Percentiles rank a stretch among this genome's conserved stretches.
phyloP scores from a whole-genome alignment of 2,113 vertebrate species.

The Sphaerodactylus townsendi region DNA sequence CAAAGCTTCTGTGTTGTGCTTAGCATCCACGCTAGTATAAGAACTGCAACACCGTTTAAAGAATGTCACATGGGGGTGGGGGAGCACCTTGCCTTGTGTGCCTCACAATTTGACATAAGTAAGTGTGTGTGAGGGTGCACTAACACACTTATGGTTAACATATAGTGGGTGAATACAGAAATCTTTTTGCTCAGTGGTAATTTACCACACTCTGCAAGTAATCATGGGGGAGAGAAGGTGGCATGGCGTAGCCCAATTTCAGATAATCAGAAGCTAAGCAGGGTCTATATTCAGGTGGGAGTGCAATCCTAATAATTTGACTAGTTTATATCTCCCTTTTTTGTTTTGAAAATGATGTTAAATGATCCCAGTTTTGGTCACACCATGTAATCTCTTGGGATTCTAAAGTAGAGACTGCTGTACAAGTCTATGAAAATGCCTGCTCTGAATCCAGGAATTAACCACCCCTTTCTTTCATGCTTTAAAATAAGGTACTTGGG shows the following conservation, averaged over 20 bases:
- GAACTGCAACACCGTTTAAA: too few relatives aligned
- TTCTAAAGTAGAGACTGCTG: background rate
- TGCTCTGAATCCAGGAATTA: background rate
- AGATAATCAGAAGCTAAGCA: too few relatives aligned
- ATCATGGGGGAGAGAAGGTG: background rate
- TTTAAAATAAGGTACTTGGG: background rate
- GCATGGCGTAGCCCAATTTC: background rate
- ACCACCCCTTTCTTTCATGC: background rate
- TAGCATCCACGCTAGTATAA: too few relatives aligned
- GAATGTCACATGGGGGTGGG: too few relatives aligned
- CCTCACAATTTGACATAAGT: too few relatives aligned
- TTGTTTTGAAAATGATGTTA: background rate
- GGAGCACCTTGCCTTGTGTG: too few relatives aligned
- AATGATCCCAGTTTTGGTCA: background rate
- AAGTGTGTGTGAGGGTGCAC: too few relatives aligned
- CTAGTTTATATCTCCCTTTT: background rate
- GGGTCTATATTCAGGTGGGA: too few relatives aligned
- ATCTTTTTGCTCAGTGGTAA: background rate
- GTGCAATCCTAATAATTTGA: background rate
- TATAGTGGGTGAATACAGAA: background rate
- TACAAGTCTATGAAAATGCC: background rate
- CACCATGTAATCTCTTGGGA: too few relatives aligned
- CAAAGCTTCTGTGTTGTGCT: too few relatives aligned
- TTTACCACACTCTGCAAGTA: background rate
- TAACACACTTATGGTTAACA: background rate